Evolutionary conservation across 2,113 vertebrate genomes (phyloP), one percentile per base, ranked within the genome.

Genomic region (Corythoichthys intestinalis): DNA sequence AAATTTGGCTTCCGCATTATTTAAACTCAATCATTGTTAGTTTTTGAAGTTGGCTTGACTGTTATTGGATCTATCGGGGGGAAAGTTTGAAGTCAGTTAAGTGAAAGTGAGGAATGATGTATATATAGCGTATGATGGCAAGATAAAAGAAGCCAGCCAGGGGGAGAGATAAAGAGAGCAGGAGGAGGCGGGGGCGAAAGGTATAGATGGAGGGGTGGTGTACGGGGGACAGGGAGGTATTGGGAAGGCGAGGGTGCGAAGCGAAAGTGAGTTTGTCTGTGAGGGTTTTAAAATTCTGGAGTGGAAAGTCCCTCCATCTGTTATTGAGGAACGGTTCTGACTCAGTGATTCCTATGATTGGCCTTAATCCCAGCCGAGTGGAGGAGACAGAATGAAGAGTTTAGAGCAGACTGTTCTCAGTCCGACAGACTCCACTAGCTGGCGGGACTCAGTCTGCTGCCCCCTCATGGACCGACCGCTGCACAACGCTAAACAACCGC

Each of bases 251-350:
- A 75, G 75, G 78, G 61, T 70, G 73, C 48, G 65, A 77, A 60
- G 70, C 69, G 74, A 82, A 70, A 84, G 71, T 76, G 75, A 85
- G 85, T 88, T 88, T 83, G 69, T 86, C 81, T 81, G 73, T 80
- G 85, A 87, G 75, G 82, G 49, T 86, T 92, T 91, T 86, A 76
- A 90, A 90, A 87, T 92, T 90, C 88, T 90, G 79, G 76, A 85
- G 17, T 84, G 2, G 83, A 2, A 81, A 85, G 81, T 75, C 53
- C 85, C 84, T 80, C 88, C 78, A 86, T 91, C 87, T 81, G 72
- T 91, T 87, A 83, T 89, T 85, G 63, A 83, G 88, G 86, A 77
- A 84, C 81, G 79, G 76, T 92, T 90, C 87, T 60, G 8, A 90
- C 83, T 87, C 92, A 81, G 0, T 90, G 87, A 81, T 58, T 67